Evolutionary conservation across 2,888 invertebrate species (phyloP).

Genomic region (Drosophila kokeensis): DNA sequence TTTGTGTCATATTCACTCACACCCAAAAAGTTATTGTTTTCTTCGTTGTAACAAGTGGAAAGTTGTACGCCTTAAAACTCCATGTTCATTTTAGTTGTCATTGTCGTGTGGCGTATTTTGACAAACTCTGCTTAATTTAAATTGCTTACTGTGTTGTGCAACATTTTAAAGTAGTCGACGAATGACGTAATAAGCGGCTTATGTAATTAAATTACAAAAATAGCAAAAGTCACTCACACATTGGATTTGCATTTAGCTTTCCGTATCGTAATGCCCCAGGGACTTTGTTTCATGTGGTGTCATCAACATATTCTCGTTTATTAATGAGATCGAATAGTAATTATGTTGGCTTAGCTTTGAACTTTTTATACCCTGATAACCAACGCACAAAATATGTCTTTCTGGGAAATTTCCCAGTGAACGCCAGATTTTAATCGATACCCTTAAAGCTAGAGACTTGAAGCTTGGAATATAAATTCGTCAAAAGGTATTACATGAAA

Average conservation of each 20-base stretch:
- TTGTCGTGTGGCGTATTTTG: neutral
- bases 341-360: neutral
- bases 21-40: neutral
- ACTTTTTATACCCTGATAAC: neutral
- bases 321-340: slow-evolving; percentile 23
- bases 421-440: neutral
- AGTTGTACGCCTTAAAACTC: neutral
- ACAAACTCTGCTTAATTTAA: slow-evolving; percentile 57
- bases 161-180: slow-evolving; percentile 14
- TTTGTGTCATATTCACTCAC: neutral
- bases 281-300: slow-evolving; percentile 10
- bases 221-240: slow-evolving; percentile 39
- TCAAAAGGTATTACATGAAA: neutral
- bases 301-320: neutral
- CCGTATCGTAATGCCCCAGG: slow-evolving; percentile 5
- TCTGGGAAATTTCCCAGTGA: neutral
- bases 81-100: neutral
- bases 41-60: neutral
- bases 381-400: neutral
- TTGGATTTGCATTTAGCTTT: slow-evolving; percentile 3
- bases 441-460: neutral
- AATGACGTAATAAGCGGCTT: slow-evolving; percentile 58
- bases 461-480: neutral
- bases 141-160: slow-evolving; percentile 39
- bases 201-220: slow-evolving; percentile 62